Conservation (phyloP, 2,113 vertebrate genomes). For the Psilopsiagon aurifrons region DNA sequence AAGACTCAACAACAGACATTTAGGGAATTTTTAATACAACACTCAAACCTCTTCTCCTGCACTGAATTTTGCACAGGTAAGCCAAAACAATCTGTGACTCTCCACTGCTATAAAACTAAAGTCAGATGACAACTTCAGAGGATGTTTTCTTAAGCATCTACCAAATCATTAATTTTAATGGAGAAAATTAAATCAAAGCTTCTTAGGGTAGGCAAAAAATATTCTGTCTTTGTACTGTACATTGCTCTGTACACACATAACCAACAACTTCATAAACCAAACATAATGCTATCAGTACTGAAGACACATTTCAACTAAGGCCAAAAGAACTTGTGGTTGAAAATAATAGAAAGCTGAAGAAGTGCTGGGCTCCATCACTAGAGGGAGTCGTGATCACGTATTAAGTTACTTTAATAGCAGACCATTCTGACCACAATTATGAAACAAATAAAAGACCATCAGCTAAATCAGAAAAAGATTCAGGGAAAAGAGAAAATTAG, state of each 20-base stretch:
- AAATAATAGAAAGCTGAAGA: not conserved
- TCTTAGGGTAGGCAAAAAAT: not conserved
- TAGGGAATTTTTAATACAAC: not conserved
- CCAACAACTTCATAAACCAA: not conserved
- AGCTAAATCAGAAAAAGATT: not conserved
- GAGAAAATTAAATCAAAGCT: not conserved
- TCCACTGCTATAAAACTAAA: not conserved
- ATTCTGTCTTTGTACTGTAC: not conserved
- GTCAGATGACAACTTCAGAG: not conserved
- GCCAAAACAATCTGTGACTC: not conserved
- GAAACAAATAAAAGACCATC: slow-evolving; percentile 18
- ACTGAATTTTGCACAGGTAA: not conserved
- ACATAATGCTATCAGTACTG: not conserved
- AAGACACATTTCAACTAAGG: not conserved
- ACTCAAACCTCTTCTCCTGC: not conserved
- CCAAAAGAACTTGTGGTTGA: not conserved
- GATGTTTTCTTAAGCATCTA: not conserved
- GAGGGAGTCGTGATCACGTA: slow-evolving; percentile 53
- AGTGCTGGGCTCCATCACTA: slow-evolving; percentile 50
- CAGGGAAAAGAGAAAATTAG: slow-evolving; percentile 24
- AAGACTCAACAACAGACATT: not conserved
- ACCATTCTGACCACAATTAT: not conserved
- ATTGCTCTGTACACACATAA: not conserved
- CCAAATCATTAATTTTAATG: not conserved
- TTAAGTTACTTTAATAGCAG: not conserved